A percentile compares a stretch with the other conserved stretches of the same genome.
phyloP scores from a whole-genome alignment of 1,140 invertebrate genomes.

The Hypsibius dujardini region DNA sequence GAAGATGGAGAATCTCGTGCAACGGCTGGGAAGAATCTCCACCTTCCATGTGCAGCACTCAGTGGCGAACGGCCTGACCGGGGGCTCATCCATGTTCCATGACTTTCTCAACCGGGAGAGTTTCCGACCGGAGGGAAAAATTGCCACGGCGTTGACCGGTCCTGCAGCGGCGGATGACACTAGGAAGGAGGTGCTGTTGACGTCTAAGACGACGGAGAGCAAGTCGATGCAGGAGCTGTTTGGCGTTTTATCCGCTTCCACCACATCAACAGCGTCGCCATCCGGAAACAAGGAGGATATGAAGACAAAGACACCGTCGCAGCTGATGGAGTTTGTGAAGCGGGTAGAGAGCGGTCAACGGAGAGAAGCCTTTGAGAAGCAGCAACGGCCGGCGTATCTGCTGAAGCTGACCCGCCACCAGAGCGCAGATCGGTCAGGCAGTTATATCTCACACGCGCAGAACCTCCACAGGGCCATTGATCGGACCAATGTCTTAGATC shows the following conservation, averaged over 20 bases:
- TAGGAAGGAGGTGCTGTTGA: too few relatives aligned
- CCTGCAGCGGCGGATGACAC: background rate
- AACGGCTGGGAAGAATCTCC: too few relatives aligned
- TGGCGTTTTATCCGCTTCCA: background rate
- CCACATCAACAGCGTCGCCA: too few relatives aligned
- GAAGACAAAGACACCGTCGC: background rate
- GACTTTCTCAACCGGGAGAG: constrained; percentile 5
- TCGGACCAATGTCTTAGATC: background rate
- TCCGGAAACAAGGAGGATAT: background rate
- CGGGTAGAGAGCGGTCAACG: constrained; percentile 2
- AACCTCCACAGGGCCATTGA: background rate
- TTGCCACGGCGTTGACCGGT: background rate
- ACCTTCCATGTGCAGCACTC: too few relatives aligned
- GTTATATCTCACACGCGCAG: background rate
- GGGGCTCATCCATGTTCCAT: background rate
- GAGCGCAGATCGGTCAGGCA: background rate
- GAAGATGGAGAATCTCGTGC: too few relatives aligned
- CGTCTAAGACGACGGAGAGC: too few relatives aligned
- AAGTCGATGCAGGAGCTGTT: too few relatives aligned
- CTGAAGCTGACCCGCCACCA: background rate
- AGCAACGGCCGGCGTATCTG: background rate
- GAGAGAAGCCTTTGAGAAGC: background rate
- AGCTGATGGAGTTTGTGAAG: constrained; percentile 6
- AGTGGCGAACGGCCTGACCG: too few relatives aligned
- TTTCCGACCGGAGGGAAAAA: background rate